phyloP scores from a whole-genome alignment of 2,113 vertebrate species.

The Ochotona curzoniae region DNA sequence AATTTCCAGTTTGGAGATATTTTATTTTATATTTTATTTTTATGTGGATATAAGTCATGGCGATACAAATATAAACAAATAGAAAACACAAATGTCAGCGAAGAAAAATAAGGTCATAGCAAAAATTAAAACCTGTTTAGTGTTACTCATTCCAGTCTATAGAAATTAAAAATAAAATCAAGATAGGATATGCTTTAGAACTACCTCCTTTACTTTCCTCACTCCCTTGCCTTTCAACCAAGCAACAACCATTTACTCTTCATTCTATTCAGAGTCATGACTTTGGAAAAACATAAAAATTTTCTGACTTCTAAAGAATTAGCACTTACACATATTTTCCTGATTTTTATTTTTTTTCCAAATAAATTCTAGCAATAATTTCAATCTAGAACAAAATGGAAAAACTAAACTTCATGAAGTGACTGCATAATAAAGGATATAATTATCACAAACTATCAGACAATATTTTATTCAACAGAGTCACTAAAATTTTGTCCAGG shows the following conservation, averaged over 20 bases:
- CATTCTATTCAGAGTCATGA: background rate
- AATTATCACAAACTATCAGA: background rate
- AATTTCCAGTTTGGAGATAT: background rate
- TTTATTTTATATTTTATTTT: background rate
- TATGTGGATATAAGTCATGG: background rate
- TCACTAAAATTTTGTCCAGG: background rate
- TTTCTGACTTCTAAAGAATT: conserved; percentile 33
- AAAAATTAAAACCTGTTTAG: background rate
- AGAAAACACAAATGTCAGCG: background rate
- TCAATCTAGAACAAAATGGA: background rate
- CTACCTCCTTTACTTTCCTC: background rate
- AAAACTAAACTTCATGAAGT: background rate
- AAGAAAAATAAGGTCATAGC: background rate
- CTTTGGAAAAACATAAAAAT: background rate
- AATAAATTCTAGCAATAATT: background rate
- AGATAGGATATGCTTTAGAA: background rate
- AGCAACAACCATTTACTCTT: background rate
- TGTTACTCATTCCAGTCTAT: background rate
- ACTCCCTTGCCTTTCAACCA: background rate
- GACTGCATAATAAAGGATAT: background rate
- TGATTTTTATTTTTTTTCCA: background rate
- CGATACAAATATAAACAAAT: background rate
- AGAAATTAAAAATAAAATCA: conserved; percentile 40
- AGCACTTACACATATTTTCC: conserved; percentile 1
- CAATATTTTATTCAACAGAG: background rate